Conservation (phyloP, 2,113 vertebrate species). For the Sigmodon hispidus region DNA sequence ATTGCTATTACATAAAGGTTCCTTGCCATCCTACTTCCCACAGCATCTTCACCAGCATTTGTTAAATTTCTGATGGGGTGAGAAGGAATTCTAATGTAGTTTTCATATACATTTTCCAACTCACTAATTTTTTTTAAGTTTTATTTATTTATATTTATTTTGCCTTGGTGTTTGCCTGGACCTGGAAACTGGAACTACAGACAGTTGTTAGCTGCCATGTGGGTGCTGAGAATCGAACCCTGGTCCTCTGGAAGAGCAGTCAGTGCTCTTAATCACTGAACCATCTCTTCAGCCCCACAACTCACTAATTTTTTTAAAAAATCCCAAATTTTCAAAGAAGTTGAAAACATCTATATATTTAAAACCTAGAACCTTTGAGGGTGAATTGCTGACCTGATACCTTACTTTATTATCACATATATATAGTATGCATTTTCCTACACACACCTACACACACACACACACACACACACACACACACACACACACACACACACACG, state of each 20-base stretch:
- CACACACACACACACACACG: not conserved
- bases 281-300: too few relatives aligned
- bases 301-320: not conserved
- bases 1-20: not conserved
- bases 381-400: not conserved
- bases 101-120: not conserved
- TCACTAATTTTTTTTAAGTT: not conserved
- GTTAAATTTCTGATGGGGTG: not conserved
- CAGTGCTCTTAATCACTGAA: too few relatives aligned
- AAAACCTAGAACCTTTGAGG: not conserved
- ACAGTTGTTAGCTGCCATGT: too few relatives aligned
- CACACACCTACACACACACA: not conserved
- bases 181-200: too few relatives aligned
- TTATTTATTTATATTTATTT: too few relatives aligned
- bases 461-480: not conserved
- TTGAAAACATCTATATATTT: not conserved
- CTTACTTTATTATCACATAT: not conserved
- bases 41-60: not conserved
- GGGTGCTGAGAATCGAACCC: too few relatives aligned
- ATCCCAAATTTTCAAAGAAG: conserved; percentile 7
- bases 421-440: not conserved
- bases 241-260: too few relatives aligned
- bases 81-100: not conserved
- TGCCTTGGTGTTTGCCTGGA: too few relatives aligned
- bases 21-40: not conserved